phyloP scores from a whole-genome alignment of 2,113 vertebrate species.

The Melanerpes aurifrons region DNA sequence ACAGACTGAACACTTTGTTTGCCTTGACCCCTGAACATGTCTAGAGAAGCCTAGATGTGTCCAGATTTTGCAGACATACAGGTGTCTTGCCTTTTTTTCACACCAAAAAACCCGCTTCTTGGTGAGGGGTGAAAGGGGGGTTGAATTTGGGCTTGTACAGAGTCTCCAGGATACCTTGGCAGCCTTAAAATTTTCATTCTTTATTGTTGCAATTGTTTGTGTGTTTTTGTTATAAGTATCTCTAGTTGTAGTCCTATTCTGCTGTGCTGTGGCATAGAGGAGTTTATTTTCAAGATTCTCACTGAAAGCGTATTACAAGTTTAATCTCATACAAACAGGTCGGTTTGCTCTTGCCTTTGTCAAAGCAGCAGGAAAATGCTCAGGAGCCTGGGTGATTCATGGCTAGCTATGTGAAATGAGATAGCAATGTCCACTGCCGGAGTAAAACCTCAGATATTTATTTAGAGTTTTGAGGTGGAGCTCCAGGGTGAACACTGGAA shows the following conservation, averaged over 20 bases:
- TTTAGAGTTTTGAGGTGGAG: neutral
- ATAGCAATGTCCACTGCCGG: accelerated
- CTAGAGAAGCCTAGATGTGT: too few relatives aligned
- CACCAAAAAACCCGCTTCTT: neutral
- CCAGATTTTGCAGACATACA: too few relatives aligned
- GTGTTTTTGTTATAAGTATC: neutral
- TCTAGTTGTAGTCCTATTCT: neutral
- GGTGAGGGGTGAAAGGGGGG: too few relatives aligned
- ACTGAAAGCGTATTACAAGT: neutral
- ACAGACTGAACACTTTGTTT: too few relatives aligned
- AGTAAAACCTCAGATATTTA: neutral
- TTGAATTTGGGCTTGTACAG: too few relatives aligned
- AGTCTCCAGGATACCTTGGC: neutral
- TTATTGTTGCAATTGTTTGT: neutral
- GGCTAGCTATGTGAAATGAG: accelerated
- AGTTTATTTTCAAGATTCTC: neutral
- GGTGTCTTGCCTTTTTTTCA: too few relatives aligned
- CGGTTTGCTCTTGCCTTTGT: neutral
- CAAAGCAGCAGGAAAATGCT: neutral
- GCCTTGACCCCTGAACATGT: too few relatives aligned
- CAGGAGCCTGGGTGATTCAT: neutral
- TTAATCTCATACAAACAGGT: neutral
- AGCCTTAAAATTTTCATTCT: neutral
- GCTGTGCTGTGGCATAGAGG: neutral
- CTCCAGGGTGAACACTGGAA: neutral